Conservation (phyloP, 2,113 vertebrate species). For the Suricata suricatta region DNA sequence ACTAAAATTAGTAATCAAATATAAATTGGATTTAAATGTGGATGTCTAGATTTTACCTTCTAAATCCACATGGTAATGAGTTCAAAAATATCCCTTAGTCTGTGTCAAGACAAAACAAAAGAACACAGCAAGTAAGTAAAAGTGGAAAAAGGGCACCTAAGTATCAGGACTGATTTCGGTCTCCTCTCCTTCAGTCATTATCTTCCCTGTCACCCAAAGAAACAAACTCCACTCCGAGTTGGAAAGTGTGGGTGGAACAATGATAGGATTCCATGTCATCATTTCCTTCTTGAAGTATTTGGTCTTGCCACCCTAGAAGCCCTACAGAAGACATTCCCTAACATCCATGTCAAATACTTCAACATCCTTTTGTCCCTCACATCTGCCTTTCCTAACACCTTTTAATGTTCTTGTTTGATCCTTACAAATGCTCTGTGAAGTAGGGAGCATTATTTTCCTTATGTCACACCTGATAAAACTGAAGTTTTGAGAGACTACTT, state of each 20-base stretch:
- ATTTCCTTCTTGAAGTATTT: not conserved
- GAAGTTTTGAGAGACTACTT: not conserved
- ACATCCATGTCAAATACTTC: not conserved
- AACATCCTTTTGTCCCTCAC: not conserved
- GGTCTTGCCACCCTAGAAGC: not conserved
- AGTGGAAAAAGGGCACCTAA: not conserved
- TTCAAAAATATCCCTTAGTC: not conserved
- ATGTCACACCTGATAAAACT: not conserved
- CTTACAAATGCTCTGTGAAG: not conserved
- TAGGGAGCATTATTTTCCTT: not conserved
- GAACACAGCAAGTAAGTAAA: not conserved
- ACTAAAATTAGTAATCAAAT: conserved; percentile 10
- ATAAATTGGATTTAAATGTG: conserved; percentile 4
- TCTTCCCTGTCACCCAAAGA: not conserved
- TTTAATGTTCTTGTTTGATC: not conserved
- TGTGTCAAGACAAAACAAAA: conserved; percentile 17
- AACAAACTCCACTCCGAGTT: not conserved
- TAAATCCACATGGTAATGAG: not conserved
- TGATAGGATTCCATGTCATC: not conserved
- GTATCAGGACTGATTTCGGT: not conserved
- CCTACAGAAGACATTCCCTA: not conserved
- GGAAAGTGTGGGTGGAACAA: not conserved
- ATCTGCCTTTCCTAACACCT: not conserved
- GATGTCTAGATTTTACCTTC: conserved; percentile 18
- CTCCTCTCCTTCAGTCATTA: not conserved